Conservation (phyloP, 2,888 invertebrate species). For the Dorcus hopei region DNA sequence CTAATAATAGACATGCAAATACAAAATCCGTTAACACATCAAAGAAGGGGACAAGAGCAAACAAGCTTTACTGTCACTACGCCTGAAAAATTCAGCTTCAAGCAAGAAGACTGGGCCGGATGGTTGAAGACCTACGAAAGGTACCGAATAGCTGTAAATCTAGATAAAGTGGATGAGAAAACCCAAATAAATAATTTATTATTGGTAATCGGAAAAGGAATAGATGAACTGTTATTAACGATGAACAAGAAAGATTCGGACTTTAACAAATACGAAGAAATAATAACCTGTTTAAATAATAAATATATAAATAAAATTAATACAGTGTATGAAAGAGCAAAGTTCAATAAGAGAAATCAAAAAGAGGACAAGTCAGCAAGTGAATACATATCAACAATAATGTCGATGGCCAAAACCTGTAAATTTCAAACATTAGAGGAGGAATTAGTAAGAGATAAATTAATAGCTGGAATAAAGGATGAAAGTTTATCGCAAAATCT, state of each 20-base stretch:
- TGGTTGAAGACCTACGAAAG: slow-evolving; percentile 21
- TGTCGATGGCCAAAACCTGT: slow-evolving; percentile 22
- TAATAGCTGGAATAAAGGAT: slow-evolving; percentile 29
- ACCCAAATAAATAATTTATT: slow-evolving; percentile 17
- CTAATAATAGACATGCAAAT: no score
- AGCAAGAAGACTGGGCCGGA: slow-evolving; percentile 19
- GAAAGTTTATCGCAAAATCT: slow-evolving; percentile 23
- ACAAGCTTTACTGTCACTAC: no score
- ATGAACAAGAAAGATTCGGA: slow-evolving; percentile 8
- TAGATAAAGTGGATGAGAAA: slow-evolving; percentile 12
- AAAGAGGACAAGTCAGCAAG: slow-evolving; percentile 14
- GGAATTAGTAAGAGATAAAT: slow-evolving; percentile 30
- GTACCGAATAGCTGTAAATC: slow-evolving; percentile 16
- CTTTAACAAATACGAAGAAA: slow-evolving; percentile 13
- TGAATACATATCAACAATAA: slow-evolving; percentile 11
- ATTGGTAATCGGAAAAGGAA: slow-evolving; percentile 18
- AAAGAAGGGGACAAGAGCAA: no score
- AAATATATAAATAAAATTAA: slow-evolving; percentile 13
- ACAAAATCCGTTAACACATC: no score
- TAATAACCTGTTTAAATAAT: slow-evolving; percentile 14
- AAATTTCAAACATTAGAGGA: slow-evolving; percentile 25
- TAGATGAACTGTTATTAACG: slow-evolving; percentile 11
- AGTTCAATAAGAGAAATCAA: slow-evolving; percentile 12
- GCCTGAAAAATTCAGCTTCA: slow-evolving; percentile 16
- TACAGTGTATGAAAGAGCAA: slow-evolving; percentile 15